phyloP scores from a whole-genome alignment of 2,888 invertebrate species.

The Sesamia inferens region DNA sequence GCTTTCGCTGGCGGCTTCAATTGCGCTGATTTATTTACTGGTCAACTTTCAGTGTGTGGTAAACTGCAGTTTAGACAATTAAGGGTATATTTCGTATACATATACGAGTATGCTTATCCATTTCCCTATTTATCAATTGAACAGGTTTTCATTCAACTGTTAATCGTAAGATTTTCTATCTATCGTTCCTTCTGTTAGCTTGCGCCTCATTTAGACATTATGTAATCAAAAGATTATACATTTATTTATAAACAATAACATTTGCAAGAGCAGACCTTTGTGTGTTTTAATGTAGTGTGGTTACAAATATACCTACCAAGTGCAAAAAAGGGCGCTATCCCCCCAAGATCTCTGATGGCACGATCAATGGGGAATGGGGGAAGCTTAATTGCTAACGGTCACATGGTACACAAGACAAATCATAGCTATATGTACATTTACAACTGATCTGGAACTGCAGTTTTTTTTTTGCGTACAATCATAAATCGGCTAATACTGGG shows the following conservation, averaged over 20 bases:
- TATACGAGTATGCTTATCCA: slow-evolving; percentile 22
- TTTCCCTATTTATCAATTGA: slow-evolving; percentile 41
- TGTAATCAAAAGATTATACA: slow-evolving; percentile 17
- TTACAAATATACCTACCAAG: slow-evolving; percentile 17
- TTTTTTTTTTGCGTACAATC: neutral
- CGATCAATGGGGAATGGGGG: slow-evolving; percentile 22
- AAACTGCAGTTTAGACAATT: slow-evolving; percentile 44
- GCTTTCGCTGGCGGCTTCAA: slow-evolving; percentile 57
- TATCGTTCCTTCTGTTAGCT: slow-evolving; percentile 28
- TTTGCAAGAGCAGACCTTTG: slow-evolving; percentile 12
- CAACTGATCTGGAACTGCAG: neutral
- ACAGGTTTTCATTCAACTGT: slow-evolving; percentile 36
- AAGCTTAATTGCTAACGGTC: slow-evolving; percentile 1
- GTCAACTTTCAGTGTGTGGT: slow-evolving; percentile 52
- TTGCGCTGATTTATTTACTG: slow-evolving; percentile 59
- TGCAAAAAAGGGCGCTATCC: slow-evolving; percentile 36
- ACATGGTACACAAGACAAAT: neutral
- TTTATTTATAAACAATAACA: slow-evolving; percentile 22
- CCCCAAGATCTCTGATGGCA: slow-evolving; percentile 33
- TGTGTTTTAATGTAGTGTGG: slow-evolving; percentile 7
- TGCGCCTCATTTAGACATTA: slow-evolving; percentile 35
- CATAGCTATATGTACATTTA: neutral
- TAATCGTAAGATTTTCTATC: slow-evolving; percentile 19
- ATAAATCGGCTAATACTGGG: no score
- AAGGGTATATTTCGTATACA: slow-evolving; percentile 36